Percentiles rank a stretch among this genome's conserved stretches.
Evolutionary conservation across 2,113 vertebrate genomes (phyloP).

Genomic region (Lophura nycthemera): DNA sequence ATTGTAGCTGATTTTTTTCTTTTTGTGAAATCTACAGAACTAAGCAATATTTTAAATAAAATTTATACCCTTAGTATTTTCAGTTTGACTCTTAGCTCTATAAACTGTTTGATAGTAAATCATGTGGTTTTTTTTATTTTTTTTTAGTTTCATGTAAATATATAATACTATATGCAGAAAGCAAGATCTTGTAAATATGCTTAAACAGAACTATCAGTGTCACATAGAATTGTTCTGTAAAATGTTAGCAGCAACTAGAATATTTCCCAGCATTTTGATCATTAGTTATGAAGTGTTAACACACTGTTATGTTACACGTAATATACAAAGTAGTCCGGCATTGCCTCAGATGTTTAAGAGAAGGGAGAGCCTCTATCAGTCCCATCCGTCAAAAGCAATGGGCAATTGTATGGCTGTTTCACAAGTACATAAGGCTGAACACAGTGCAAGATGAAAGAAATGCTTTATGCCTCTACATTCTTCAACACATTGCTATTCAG

Average conservation of each 20-base stretch:
- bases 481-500: neutral
- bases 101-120: neutral
- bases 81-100: neutral
- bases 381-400: neutral
- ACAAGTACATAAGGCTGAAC: neutral
- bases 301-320: too few relatives aligned
- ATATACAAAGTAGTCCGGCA: neutral
- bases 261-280: neutral
- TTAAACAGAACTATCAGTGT: neutral
- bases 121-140: neutral
- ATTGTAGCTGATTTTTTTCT: neutral
- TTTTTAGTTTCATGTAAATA: neutral
- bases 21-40: neutral
- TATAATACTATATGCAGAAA: neutral
- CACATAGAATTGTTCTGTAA: neutral
- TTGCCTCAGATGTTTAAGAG: neutral
- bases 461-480: neutral
- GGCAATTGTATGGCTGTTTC: neutral
- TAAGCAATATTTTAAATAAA: neutral
- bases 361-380: neutral
- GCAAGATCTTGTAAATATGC: neutral
- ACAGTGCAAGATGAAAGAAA: neutral
- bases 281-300: neutral
- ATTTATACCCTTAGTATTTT: neutral
- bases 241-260: neutral